phyloP scores from a whole-genome alignment of 92 coral and sea anemone genomes.

The Porites evermanni region DNA sequence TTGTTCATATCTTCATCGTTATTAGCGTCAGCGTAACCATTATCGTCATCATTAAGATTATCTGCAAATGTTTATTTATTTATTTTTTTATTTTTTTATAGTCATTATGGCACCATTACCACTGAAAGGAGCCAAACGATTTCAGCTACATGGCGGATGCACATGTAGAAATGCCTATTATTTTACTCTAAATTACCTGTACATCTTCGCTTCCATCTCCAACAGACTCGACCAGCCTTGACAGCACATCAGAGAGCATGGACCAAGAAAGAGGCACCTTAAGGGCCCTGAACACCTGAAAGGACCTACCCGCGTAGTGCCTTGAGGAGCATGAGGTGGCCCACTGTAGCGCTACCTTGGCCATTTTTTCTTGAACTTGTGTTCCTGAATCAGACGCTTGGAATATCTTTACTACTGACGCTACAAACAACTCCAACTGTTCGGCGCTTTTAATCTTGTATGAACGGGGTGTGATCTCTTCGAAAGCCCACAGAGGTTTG shows the following conservation, averaged over 20 bases:
- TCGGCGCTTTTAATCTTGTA: constrained; percentile 92
- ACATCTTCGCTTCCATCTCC: constrained; percentile 99
- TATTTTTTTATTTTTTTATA: no score
- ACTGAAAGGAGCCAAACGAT: no score
- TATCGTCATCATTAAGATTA: no score
- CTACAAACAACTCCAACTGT: constrained; percentile 87
- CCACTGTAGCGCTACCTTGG: constrained; percentile 94
- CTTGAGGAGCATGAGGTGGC: constrained; percentile 99
- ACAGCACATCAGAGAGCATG: constrained; percentile 94
- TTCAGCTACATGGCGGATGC: no score
- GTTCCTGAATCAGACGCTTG: constrained; percentile 75
- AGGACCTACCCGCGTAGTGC: constrained; percentile 99
- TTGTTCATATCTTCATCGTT: no score
- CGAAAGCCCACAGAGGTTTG: constrained; percentile 98
- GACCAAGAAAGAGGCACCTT: constrained; percentile 96
- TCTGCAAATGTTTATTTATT: no score
- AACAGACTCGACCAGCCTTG: constrained; percentile 97
- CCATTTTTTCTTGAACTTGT: constrained; percentile 91
- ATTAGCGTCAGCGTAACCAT: no score
- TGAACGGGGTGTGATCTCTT: constrained; percentile 94
- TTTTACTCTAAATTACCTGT: constrained; percentile 67
- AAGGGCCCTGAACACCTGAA: constrained; percentile 95
- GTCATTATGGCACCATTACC: no score
- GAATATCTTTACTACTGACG: constrained; percentile 86
- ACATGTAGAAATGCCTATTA: no score